Evolutionary conservation across 1,140 invertebrate genomes (phyloP).

Genomic region (Saccostrea cuccullata): DNA sequence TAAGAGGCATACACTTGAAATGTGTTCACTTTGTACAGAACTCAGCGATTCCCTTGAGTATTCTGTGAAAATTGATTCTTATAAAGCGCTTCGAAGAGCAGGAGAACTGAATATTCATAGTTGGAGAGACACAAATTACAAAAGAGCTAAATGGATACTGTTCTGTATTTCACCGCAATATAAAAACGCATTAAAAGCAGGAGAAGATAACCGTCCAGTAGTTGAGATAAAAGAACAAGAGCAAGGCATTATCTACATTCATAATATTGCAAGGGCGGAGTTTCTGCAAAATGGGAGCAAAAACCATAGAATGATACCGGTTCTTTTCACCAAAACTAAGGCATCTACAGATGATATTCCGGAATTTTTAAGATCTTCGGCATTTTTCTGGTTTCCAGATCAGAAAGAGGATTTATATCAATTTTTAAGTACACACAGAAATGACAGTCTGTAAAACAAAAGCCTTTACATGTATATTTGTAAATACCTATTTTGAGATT

Average conservation of each 20-base stretch:
- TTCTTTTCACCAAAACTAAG: neutral
- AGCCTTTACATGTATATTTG: no score
- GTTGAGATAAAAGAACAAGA: neutral
- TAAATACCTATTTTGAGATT: no score
- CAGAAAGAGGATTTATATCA: neutral
- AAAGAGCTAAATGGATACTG: neutral
- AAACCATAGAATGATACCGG: neutral
- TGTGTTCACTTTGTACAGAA: neutral
- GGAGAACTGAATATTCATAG: neutral
- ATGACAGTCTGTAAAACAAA: no score
- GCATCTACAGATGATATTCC: neutral
- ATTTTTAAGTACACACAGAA: no score
- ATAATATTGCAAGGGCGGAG: neutral
- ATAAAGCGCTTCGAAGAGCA: neutral
- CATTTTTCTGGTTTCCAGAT: neutral
- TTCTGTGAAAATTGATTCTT: neutral
- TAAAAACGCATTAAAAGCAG: neutral
- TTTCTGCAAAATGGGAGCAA: neutral
- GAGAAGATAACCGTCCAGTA: no score
- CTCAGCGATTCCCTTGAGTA: neutral
- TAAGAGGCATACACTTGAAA: neutral
- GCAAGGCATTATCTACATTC: neutral
- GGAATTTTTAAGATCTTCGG: neutral
- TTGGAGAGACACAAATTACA: neutral
- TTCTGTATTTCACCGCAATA: constrained; percentile 3